Base-by-base conservation (phyloP, 2,888 invertebrate genomes). In the Lutraria lutraria region DNA sequence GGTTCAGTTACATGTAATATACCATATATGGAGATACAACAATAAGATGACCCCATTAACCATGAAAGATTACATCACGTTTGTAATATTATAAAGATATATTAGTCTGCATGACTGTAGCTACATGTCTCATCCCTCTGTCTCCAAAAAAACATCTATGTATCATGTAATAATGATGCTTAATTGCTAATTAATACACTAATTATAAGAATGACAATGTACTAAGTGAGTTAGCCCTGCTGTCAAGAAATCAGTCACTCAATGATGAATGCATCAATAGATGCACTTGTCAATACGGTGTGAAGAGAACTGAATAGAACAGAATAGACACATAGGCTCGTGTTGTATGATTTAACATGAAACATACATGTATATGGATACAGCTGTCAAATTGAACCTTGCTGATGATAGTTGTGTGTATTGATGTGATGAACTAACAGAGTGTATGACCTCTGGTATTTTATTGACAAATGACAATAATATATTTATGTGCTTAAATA, bases 111-210 rank as follows among this genome's bases (percentile, higher is more conserved):
- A 19, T 6, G 76, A 76, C 16, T 0, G 19, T 10, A 34, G 4
- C 16, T 76, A 19, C 34, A 19, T 6, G 8, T 76, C 80, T 85
- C 80, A 56, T 60, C 80, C 56, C 29, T 6, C 53, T 86, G 86
- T 86, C 86, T 81, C 86, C 68, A 31, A 76, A 76, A 72, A 34
- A 56, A 81, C 88, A 81, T 85, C 43, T 76, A 31, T 43, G 79
- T 80, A 56, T 88, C 81, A 86, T 82, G 88, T 88, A 83, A 86
- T 88, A 29, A 86, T 86, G 86, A 88, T 60, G 72, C 76, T 83
- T 88, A 88, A 88, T 86, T 72, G 83, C 53, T 79, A 82, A 88
- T 88, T 88, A 88, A 85, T 88, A 84, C 88, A 53, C 43, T 87
- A 83, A 83, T 80, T 80, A 83, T 80, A 29, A n/a, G 52, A 60